Evolutionary conservation across 2,888 invertebrate species (phyloP), one percentile per base, ranked within the genome.

Genomic region (Dascillus cervinus): DNA sequence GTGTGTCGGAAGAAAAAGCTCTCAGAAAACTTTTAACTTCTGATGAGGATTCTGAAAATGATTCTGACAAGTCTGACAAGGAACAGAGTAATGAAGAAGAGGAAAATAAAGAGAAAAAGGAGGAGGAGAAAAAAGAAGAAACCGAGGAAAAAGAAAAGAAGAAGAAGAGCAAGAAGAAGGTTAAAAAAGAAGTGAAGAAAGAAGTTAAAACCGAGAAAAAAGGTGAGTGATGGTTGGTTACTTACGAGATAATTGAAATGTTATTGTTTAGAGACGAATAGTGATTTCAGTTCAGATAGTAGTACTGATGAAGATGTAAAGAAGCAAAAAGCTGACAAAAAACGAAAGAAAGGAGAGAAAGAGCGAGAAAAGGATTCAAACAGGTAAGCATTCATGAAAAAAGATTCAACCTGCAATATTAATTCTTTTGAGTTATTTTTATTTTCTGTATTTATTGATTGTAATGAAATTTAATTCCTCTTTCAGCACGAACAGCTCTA

Each of bases 31-130:
- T 38, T 20, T 70, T 94, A 11, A 85, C 82, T 0, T 91, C 91
- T 0, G 90, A 89, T 55, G 89, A 88, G 55, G 88, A 87, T 32
- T 82, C 85, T 0, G 88, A 89, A 9, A 85, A 88, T 35, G 87
- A 88, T 41, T 79, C 82, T 39, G 82, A 88, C 37, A 78, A 83
- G 59, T 81, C 85, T 32, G 73, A 72, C 2, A 81, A 83, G 50
- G 78, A 82, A 34, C 76, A 78, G 11, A 66, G 65, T 21, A 64
- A 70, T 31, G 79, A 82, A 24, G 79, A 82, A 32, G 84, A 87
- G 13, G 82, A 78, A 35, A 70, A 69, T 11, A 69, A 78, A 15
- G 79, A 81, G 40, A 80, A 84, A 50, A 83, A 83, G 14, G 78
- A 79, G 44, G 75, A 79, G 50, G 71, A 79, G 29, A 53, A 57